A percentile compares a stretch with the other conserved stretches of the same genome.
Evolutionary conservation across 2,797 vertebrate genomes (phyloP).

Genomic region (Coilia nasus): DNA sequence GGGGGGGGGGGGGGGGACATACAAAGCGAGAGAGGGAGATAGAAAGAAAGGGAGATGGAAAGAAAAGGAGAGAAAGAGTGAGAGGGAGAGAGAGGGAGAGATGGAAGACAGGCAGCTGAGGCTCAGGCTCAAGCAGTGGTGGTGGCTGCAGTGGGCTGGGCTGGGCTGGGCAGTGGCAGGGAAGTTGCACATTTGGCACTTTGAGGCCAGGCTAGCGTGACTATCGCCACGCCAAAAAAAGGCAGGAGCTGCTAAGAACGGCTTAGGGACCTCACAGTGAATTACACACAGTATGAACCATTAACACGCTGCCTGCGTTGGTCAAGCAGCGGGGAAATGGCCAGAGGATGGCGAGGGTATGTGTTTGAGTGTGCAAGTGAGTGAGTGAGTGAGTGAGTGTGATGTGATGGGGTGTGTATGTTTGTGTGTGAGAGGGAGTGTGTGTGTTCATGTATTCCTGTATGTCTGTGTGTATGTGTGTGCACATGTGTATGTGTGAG

Average conservation of each 20-base stretch:
- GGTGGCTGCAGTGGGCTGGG: not conserved
- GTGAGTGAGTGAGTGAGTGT: not conserved
- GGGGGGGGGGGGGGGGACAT: too few relatives aligned
- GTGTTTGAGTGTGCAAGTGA: not conserved
- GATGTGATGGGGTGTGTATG: not conserved
- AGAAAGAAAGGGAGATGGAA: not conserved
- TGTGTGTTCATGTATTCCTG: not conserved
- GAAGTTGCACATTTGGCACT: slow-evolving; percentile 21
- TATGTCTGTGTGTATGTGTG: not conserved
- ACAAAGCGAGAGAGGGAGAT: not conserved
- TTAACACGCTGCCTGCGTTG: slow-evolving; percentile 30
- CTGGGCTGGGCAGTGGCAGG: not conserved
- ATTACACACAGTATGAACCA: slow-evolving; percentile 39
- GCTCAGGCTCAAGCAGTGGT: not conserved
- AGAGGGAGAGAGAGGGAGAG: not conserved
- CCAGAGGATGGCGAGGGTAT: not conserved
- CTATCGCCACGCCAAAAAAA: not conserved
- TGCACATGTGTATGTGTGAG: not conserved
- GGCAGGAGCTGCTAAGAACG: not conserved
- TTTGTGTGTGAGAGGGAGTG: not conserved
- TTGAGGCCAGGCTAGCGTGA: slow-evolving; percentile 1
- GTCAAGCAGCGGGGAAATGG: slow-evolving; percentile 2
- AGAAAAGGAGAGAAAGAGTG: not conserved
- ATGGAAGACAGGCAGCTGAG: not conserved
- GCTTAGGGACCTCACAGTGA: slow-evolving; percentile 33